Evolutionary conservation across 92 coral and sea anemone genomes (phyloP).

Genomic region (Palythoa grandis): DNA sequence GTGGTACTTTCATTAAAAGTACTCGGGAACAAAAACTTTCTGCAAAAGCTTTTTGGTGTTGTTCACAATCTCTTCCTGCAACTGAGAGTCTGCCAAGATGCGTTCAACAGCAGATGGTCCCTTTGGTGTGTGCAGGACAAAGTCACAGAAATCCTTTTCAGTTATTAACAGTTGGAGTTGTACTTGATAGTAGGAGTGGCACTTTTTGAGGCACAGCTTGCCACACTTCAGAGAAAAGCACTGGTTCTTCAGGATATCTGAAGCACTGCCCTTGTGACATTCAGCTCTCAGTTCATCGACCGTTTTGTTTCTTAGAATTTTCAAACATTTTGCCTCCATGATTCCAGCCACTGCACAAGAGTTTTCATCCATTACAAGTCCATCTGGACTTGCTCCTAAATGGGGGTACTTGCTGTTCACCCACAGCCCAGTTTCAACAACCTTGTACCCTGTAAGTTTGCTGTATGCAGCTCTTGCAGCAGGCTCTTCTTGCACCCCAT

Average conservation of each 20-base stretch:
- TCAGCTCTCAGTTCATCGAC: conserved; percentile 2
- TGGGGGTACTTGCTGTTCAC: conserved; percentile 19
- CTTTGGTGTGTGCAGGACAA: conserved; percentile 31
- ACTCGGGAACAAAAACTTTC: conserved; percentile 12
- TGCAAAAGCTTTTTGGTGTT: conserved; percentile 26
- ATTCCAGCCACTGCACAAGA: not conserved
- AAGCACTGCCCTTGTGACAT: not conserved
- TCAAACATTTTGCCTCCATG: conserved; percentile 18
- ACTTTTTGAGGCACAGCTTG: not conserved
- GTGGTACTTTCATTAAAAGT: conserved; percentile 17
- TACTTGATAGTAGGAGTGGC: conserved; percentile 12
- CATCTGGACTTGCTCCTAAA: conserved; percentile 32
- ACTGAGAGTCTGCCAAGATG: conserved; percentile 18
- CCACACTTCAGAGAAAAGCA: not conserved
- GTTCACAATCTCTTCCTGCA: conserved; percentile 23
- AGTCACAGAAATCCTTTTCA: conserved; percentile 35
- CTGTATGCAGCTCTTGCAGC: conserved; percentile 31
- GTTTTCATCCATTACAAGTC: not conserved
- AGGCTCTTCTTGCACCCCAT: conserved; percentile 22
- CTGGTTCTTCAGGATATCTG: conserved; percentile 3
- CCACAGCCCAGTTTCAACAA: conserved; percentile 7
- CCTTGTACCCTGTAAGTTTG: not conserved
- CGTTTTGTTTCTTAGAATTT: not conserved
- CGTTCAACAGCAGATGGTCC: conserved; percentile 38
- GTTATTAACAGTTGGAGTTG: conserved; percentile 17